Evolutionary conservation across 2,797 vertebrate species (phyloP).

Genomic region (Gambusia yucatana): DNA sequence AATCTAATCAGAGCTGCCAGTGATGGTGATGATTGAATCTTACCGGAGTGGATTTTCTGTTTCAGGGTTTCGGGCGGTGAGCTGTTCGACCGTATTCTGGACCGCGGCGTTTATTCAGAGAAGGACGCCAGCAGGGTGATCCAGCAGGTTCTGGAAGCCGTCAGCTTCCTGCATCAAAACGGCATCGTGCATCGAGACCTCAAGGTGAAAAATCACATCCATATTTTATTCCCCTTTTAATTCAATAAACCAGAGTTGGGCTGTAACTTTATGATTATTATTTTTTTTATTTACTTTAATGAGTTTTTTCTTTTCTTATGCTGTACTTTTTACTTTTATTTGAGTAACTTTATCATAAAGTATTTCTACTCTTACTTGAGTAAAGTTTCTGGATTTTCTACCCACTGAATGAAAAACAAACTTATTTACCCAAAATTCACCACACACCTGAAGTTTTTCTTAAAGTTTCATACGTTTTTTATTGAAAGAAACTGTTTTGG

Average conservation of each 20-base stretch:
- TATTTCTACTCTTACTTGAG: no score
- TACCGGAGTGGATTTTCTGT: background rate
- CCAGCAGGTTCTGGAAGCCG: conserved; percentile 92
- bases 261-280: no score
- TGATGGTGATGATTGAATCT: background rate
- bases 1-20: background rate
- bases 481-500: background rate
- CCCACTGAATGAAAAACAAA: no score
- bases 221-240: background rate
- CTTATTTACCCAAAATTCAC: no score
- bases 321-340: no score
- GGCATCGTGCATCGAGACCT: conserved; percentile 94
- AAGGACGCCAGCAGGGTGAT: conserved; percentile 95
- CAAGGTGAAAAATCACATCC: conserved; percentile 80
- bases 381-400: no score
- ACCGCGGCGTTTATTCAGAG: conserved; percentile 95
- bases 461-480: no score
- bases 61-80: conserved; percentile 93
- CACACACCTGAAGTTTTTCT: no score
- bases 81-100: conserved; percentile 97
- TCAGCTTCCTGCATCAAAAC: conserved; percentile 91
- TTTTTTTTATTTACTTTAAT: no score
- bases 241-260: no score
- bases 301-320: no score
- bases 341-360: no score